Evolutionary conservation across 2,797 vertebrate species (phyloP), one percentile per base, ranked within the genome.

Genomic region (Sphenodon punctatus): DNA sequence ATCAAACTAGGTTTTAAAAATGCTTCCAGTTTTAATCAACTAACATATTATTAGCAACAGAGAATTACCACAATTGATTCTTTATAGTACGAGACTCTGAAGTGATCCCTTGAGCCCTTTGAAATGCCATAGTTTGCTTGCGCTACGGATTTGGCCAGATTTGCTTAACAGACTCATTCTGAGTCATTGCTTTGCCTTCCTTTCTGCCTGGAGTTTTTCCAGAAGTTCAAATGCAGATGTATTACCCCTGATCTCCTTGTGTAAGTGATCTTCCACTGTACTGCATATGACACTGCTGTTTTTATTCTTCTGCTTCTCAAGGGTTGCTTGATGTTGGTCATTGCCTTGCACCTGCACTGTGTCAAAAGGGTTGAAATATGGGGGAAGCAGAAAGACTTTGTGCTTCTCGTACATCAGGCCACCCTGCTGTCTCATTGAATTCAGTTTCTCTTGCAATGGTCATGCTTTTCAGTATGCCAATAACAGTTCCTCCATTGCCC

Each of bases 211-310:
- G 27, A 63, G 1, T 56, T 78, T 70, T 85, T 64, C 14, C n/a
- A 25, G 36, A 75, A 78, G 15, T 67, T 27, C 55, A 63, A 77
- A 81, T 59, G 39, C 23, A 75, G 23, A 30, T 71, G 89, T 89
- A 23, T 34, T 13, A 60, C 53, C 27, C 78, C 59, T 27, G 73
- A 38, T 73, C 15, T 79, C 6, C 16, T 12, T 19, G 25, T 58
- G 4, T 25, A 76, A 75, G 73, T 15, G 53, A 27, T 30, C n/a
- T 48, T 66, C 55, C 72, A 27, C 42, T 58, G 7, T 72, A 16
- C 25, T 61, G 11, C 30, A 45, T 75, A 71, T 39, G 42, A 38
- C 22, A 17, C 23, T 61, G 36, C 41, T 77, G 34, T 22, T 80
- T 6, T 61, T 42, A 22, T 59, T 83, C 30, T 66, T 15, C 23